These are phyloP conservation scores for Orthonevra nobilis DNA, from an alignment of 2,888 invertebrate genomes.

Conservation along the genomic window DNA sequence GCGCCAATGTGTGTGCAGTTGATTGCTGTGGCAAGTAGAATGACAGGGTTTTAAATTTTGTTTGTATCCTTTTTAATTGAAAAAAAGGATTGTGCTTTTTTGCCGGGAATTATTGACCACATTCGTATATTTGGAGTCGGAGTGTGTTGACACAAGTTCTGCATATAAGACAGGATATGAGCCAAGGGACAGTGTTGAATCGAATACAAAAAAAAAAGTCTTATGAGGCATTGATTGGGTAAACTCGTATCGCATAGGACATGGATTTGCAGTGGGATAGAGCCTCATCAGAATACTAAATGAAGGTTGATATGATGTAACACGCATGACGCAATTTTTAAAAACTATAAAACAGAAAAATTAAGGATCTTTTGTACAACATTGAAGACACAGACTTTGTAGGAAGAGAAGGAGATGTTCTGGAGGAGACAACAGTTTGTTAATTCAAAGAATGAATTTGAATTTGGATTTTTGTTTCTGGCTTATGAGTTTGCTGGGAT, in stretches of 20 bases:
- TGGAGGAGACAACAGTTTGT: no score
- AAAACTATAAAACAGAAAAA: no score
- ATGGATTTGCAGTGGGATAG: not conserved
- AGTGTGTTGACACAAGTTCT: not conserved
- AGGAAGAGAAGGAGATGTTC: no score
- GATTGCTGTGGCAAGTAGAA: constrained; percentile 21
- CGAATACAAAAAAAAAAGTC: not conserved
- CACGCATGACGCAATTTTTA: constrained; percentile 27
- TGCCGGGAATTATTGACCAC: not conserved
- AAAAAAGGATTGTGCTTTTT: not conserved
- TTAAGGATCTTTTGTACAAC: no score
- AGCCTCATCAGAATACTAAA: constrained; percentile 49
- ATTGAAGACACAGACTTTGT: not conserved
- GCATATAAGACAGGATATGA: constrained; percentile 9
- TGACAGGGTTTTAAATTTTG: constrained; percentile 2
- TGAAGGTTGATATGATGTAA: constrained; percentile 59
- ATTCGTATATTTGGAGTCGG: not conserved
- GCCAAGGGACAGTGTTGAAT: constrained; percentile 7
- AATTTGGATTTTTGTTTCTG: no score
- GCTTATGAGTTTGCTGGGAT: no score
- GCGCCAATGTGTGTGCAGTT: constrained; percentile 3
- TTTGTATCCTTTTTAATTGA: not conserved
- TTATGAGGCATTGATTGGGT: constrained; percentile 16
- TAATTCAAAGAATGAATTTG: no score
- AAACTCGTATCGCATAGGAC: not conserved